Percentiles rank a stretch among this genome's conserved stretches.
Evolutionary conservation across 1,140 invertebrate species (phyloP).

Genomic region (Panonychus citri): DNA sequence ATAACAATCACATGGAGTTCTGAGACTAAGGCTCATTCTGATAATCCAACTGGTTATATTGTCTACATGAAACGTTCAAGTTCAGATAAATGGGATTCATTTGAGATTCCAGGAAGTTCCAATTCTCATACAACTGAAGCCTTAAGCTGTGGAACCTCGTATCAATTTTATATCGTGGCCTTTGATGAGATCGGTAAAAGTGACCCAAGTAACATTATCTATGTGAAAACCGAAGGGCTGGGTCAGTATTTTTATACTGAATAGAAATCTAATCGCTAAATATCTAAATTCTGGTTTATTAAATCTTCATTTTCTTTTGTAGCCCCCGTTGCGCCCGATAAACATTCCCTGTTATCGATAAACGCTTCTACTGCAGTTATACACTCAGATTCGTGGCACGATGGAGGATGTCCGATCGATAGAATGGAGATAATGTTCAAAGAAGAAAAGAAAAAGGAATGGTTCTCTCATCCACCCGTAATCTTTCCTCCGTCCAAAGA

Average conservation of each 20-base stretch:
- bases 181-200: constrained; percentile 69
- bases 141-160: constrained; percentile 44
- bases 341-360: constrained; percentile 13
- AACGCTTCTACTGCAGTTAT: constrained; percentile 26
- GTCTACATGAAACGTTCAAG: constrained; percentile 26
- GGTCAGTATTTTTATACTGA: not conserved
- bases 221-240: constrained; percentile 14
- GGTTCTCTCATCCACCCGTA: not conserved
- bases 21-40: not conserved
- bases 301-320: not conserved
- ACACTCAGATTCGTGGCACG: constrained; percentile 28
- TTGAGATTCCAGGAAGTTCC: not conserved
- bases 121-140: not conserved
- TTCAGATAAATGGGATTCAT: constrained; percentile 32
- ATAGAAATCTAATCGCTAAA: not conserved
- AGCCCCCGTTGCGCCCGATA: constrained; percentile 17
- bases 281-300: not conserved
- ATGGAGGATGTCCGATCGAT: constrained; percentile 31
- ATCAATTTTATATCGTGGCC: constrained; percentile 63
- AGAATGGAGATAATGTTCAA: constrained; percentile 17
- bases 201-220: constrained; percentile 35
- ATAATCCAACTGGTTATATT: constrained; percentile 17
- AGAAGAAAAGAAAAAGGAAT: constrained; percentile 5
- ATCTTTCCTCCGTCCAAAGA: not conserved
- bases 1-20: constrained; percentile 13